Evolutionary conservation across 2,113 vertebrate genomes (phyloP).

Genomic region (Phaethon lepturus): DNA sequence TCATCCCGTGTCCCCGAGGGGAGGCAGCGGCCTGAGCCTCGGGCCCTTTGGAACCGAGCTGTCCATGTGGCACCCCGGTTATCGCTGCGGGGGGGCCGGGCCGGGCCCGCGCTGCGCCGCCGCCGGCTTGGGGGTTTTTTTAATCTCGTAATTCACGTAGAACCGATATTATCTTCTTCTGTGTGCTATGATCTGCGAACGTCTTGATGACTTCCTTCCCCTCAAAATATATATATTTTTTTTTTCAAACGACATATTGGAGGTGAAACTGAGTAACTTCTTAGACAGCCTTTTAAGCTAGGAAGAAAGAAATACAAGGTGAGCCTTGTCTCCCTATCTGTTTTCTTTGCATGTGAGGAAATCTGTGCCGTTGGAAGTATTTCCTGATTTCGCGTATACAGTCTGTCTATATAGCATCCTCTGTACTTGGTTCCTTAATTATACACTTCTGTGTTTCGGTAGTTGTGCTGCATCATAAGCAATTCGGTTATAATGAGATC

Average conservation of each 20-base stretch:
- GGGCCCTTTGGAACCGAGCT: slow-evolving; percentile 12
- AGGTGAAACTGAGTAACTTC: neutral
- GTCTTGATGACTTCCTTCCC: neutral
- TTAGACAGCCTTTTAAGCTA: neutral
- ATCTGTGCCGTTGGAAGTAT: neutral
- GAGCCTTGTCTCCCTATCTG: neutral
- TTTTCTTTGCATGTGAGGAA: neutral
- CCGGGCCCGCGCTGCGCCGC: neutral
- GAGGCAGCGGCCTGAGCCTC: neutral
- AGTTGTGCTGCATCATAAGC: neutral
- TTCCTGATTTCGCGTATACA: neutral
- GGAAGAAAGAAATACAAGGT: neutral
- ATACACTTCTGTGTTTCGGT: neutral
- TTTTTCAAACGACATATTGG: too few species aligned
- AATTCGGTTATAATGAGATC: neutral
- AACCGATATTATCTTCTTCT: neutral
- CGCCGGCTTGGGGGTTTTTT: neutral
- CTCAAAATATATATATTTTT: neutral
- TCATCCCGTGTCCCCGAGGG: rapidly evolving
- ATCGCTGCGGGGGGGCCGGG: neutral
- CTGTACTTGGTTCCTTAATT: neutral
- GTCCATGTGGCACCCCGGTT: slow-evolving; percentile 51
- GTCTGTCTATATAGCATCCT: neutral
- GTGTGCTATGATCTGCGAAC: rapidly evolving
- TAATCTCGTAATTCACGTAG: neutral